phyloP scores from a whole-genome alignment of 2,888 invertebrate genomes.

The Venusia cambrica region DNA sequence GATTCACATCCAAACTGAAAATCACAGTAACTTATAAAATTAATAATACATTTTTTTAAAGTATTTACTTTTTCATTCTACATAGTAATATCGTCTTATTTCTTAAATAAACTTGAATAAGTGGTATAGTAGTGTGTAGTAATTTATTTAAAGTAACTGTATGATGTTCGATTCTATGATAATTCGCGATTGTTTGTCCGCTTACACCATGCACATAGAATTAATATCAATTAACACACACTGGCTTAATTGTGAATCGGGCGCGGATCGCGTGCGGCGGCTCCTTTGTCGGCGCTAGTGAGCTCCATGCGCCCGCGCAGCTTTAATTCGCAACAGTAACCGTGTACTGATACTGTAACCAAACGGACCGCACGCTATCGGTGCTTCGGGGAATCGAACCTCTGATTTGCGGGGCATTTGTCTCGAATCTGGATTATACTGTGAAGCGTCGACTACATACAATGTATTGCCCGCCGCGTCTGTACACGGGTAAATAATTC shows the following conservation, averaged over 20 bases:
- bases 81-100: too few species aligned
- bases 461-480: too few species aligned
- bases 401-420: constrained; percentile 13
- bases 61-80: too few species aligned
- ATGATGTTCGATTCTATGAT: constrained; percentile 6
- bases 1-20: too few species aligned
- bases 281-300: constrained; percentile 69
- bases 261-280: constrained; percentile 77
- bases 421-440: not conserved
- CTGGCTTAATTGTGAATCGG: constrained; percentile 79
- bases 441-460: too few species aligned
- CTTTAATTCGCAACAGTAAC: constrained; percentile 58
- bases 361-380: constrained; percentile 23
- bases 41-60: too few species aligned
- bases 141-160: not conserved
- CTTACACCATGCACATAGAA: constrained; percentile 67
- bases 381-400: constrained; percentile 24
- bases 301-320: constrained; percentile 48
- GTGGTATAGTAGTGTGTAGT: too few species aligned
- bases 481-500: too few species aligned
- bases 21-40: too few species aligned
- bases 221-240: constrained; percentile 81
- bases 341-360: constrained; percentile 23
- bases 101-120: too few species aligned
- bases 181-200: constrained; percentile 33